Conservation (phyloP, 2,888 invertebrate species). For the Phyto melanocephala region DNA sequence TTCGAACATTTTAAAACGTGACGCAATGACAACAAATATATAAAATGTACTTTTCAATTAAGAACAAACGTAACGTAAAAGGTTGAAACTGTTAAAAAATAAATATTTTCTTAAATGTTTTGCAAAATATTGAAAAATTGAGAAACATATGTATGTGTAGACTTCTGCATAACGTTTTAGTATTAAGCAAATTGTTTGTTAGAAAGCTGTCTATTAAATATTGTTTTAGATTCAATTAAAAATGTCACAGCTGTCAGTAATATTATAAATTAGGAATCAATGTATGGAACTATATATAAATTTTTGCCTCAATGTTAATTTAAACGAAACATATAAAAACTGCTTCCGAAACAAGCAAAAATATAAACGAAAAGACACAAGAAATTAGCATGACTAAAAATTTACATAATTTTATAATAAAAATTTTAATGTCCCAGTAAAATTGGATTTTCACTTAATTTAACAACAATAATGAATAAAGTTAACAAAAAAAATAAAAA, state of each 20-base stretch:
- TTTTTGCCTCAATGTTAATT: neutral
- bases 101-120: neutral
- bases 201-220: neutral
- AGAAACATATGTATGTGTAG: no score
- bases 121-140: neutral
- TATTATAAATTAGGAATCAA: slow-evolving; percentile 20
- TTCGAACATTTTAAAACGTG: neutral
- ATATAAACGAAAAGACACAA: no score
- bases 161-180: no score
- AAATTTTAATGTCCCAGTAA: neutral
- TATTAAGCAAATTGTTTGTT: no score
- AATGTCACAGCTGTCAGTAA: slow-evolving; percentile 31
- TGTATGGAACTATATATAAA: neutral
- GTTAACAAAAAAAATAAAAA: neutral
- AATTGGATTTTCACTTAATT: neutral
- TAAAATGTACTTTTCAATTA: no score
- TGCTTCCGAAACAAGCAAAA: no score
- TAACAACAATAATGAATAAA: neutral
- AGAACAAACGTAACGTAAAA: no score
- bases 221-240: slow-evolving; percentile 22
- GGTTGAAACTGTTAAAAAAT: neutral
- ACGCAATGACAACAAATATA: neutral
- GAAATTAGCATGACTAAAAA: neutral
- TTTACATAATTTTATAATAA: neutral
- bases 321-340: no score